Evolutionary conservation across 2,888 invertebrate species (phyloP).

Genomic region (Heteromyza rotundicornis): DNA sequence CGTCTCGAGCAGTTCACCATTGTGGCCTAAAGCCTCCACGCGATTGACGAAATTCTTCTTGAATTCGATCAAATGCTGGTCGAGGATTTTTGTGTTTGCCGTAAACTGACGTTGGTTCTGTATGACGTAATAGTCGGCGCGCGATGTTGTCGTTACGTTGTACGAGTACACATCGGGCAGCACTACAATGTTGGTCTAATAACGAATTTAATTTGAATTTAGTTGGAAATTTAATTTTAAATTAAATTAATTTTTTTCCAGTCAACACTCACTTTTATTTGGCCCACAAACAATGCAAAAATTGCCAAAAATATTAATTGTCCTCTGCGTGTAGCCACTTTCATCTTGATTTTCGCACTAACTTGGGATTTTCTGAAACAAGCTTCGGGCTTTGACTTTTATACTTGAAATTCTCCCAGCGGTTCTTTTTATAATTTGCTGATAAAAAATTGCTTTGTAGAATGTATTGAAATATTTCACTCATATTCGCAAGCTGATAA

Average conservation of each 20-base stretch:
- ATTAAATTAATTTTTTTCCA: too few species aligned
- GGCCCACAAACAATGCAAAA: not conserved
- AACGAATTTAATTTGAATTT: too few species aligned
- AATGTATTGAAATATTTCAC: too few species aligned
- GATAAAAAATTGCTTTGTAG: too few species aligned
- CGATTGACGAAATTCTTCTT: constrained; percentile 22
- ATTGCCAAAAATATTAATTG: not conserved
- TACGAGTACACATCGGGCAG: constrained; percentile 27
- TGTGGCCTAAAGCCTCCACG: constrained; percentile 25
- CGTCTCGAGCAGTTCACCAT: constrained; percentile 24
- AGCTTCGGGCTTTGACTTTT: too few species aligned
- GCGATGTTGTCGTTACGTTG: constrained; percentile 21
- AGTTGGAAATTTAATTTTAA: too few species aligned
- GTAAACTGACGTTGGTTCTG: constrained; percentile 30
- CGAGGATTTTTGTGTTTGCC: constrained; percentile 20
- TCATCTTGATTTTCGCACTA: too few species aligned
- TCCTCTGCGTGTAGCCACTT: too few species aligned
- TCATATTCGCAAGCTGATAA: too few species aligned
- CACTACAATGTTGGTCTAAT: not conserved
- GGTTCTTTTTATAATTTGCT: too few species aligned
- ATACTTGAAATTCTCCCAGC: too few species aligned
- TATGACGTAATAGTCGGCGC: constrained; percentile 26
- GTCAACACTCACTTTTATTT: not conserved
- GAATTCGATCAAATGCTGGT: constrained; percentile 26
- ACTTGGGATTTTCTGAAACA: too few species aligned